Evolutionary conservation across 1,140 invertebrate species (phyloP).

Genomic region (Leptonema lineaticorne): DNA sequence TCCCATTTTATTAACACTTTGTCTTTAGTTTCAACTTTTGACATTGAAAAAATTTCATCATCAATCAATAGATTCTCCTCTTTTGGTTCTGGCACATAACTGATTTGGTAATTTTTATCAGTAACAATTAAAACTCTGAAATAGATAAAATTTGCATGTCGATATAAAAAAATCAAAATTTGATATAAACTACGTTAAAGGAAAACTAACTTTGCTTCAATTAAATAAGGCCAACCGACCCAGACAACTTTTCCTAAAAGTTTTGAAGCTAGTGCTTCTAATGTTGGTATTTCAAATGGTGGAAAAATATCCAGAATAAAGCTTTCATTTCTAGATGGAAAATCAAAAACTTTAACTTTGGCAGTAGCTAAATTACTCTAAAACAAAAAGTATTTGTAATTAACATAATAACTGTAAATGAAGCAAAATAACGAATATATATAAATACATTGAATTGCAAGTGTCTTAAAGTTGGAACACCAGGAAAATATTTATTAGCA

Average conservation of each 20-base stretch:
- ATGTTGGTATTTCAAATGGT: conserved; percentile 43
- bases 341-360: conserved; percentile 86
- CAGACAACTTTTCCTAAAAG: conserved; percentile 73
- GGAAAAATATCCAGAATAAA: conserved; percentile 72
- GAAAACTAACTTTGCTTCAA: conserved; percentile 64
- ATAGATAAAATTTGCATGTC: conserved; percentile 3
- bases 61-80: conserved; percentile 40
- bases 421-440: background rate
- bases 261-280: conserved; percentile 54
- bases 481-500: conserved; percentile 75
- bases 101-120: conserved; percentile 54
- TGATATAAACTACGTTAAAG: background rate
- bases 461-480: conserved; percentile 89
- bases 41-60: conserved; percentile 39
- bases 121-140: conserved; percentile 61
- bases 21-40: background rate
- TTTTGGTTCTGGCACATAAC: conserved; percentile 41
- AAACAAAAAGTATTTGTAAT: conserved; percentile 37
- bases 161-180: too few relatives aligned
- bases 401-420: background rate
- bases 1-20: conserved; percentile 31
- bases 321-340: conserved; percentile 74
- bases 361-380: conserved; percentile 67
- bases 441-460: conserved; percentile 70
- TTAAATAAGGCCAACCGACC: conserved; percentile 87